Evolutionary conservation across 2,888 invertebrate genomes (phyloP).

Genomic region (Caenorhabditis angaria): DNA sequence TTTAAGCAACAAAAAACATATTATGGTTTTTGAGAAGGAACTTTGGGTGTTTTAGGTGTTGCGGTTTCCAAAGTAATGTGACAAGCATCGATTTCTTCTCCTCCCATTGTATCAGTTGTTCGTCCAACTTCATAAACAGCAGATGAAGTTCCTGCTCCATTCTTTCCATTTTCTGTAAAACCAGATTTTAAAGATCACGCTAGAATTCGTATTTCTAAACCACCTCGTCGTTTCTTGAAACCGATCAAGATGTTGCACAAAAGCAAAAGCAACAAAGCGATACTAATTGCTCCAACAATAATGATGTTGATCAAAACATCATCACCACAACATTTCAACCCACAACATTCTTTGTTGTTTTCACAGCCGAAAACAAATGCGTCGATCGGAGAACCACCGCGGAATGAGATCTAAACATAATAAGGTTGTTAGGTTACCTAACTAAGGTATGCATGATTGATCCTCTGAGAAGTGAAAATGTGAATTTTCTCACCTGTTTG

Average conservation of each 20-base stretch:
- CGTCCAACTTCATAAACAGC: constrained; percentile 5
- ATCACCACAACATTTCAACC: constrained; percentile 43
- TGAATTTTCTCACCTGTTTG: constrained; percentile 10
- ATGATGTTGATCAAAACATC: constrained; percentile 42
- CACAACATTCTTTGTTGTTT: constrained; percentile 38
- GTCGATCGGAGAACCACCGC: constrained; percentile 10
- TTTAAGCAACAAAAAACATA: neutral
- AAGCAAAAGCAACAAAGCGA: constrained; percentile 34
- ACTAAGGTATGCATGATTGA: neutral
- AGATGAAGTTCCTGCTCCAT: neutral
- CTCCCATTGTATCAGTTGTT: neutral
- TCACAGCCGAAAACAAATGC: constrained; percentile 36
- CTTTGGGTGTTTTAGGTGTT: neutral
- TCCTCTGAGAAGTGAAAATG: neutral
- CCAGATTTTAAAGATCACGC: neutral
- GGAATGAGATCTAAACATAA: constrained; percentile 23
- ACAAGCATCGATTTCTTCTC: constrained; percentile 9
- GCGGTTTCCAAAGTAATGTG: neutral
- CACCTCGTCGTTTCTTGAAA: constrained; percentile 41
- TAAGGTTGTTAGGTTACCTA: neutral
- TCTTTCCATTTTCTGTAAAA: constrained; percentile 23
- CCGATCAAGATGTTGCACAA: constrained; percentile 43
- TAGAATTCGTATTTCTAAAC: neutral
- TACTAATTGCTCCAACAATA: constrained; percentile 39
- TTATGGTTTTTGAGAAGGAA: neutral